Base-by-base conservation (phyloP, 2,113 vertebrate genomes). In the Ancistrus triradiatus region DNA sequence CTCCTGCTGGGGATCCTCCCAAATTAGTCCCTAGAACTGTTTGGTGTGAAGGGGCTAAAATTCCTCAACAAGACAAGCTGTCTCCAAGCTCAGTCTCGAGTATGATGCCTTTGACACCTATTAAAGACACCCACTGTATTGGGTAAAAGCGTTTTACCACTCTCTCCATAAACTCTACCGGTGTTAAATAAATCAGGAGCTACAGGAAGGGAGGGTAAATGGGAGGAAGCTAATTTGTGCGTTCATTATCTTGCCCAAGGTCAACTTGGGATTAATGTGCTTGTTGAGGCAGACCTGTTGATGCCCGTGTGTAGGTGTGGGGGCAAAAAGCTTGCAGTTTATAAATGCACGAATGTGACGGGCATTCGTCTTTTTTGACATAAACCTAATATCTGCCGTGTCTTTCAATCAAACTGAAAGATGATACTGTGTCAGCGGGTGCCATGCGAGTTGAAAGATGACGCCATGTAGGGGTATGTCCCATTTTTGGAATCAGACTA, bases 111-210 rank as follows among this genome's bases (percentile, higher is more conserved):
- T n/a, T n/a, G n/a, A n/a, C n/a, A n/a, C n/a, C n/a, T n/a, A n/a
- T n/a, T n/a, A n/a, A n/a, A n/a, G n/a, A n/a, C n/a, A n/a, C 74
- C 67, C 49, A 24, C 63, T 66, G 70, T 81, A 49, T 42, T 70
- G 58, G 72, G 53, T 69, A 67, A 79, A 73, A 72, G 49, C 52
- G 3, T 31, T 3, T 4, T 31, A 64, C 50, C 51, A 51, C 62
- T 68, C 66, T 60, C 63, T 42, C 35, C 43, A 78, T 81, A 77
- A 79, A 83, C 51, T 75, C 27, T 40, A 74, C 60, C 64, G 44
- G 42, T 19, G 24, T 63, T 73, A 51, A 72, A 84, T 84, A 86
- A 81, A 84, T 85, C 77, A 81, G 65, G 56, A 51, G 15, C 40
- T 58, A 31, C 51, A 19, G 56, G 24, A 31, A 11, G 15, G 56